Base-by-base conservation (phyloP, 2,113 vertebrate genomes). In the Tapirus terrestris region DNA sequence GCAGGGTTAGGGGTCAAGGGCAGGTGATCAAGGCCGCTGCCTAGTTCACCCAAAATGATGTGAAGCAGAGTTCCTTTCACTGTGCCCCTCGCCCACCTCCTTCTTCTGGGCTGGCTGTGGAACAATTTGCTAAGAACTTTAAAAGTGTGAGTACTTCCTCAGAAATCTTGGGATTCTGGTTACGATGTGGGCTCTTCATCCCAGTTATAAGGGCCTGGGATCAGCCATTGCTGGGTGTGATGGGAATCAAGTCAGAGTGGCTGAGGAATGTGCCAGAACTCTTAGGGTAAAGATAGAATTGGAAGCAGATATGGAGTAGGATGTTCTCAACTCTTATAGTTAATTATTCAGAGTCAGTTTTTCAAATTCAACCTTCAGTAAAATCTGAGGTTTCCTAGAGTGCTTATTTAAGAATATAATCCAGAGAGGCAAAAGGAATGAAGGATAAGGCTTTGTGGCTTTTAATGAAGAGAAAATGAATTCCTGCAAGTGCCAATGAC, bases 381-480 rank as follows among this genome's bases (percentile, higher is more conserved):
- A 89, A 92, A 48, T 53, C 23, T 63, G 63, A 96, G 33, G 27
- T 94, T 94, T 93, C 70, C 36, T 39, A 51, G 70, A 92, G 84
- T 90, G 80, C 23, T 96, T 84, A 68, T 75, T 96, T 89, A 77
- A 60, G 61, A 96, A 84, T 36, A 92, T 82, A 92, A 83, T 87
- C n/a, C 31, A 88, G 53, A 93, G 60, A 90, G 29, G n/a, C 48
- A 92, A 79, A 89, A 86, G 33, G 29, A 79, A 76, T 56, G 39
- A 92, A 82, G 31, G 18, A 39, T 67, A 87, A 77, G 68, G n/a
- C 51, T 89, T 67, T 92, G 79, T 90, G 86, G 39, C 53, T 85
- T 95, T 97, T 86, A 77, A 77, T 89, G 36, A 82, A 53, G 48
- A 89, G 36, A 43, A 96, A 96, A 96, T 56, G 39, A 81, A 67